phyloP scores from a whole-genome alignment of 2,113 vertebrate species.

The Psammodynastes pulverulentus region DNA sequence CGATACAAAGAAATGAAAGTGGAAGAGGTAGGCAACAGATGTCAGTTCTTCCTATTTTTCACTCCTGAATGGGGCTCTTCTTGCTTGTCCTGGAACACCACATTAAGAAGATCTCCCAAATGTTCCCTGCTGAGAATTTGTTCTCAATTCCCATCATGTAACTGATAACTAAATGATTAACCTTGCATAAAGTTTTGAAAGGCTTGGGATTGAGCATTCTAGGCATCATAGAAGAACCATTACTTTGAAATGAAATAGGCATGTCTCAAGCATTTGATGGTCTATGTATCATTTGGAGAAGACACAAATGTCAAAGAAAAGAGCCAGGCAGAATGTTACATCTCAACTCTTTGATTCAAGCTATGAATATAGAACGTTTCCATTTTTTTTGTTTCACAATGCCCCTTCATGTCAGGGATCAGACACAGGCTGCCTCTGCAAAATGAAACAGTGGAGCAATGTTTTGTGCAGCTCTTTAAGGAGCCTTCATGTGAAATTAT shows the following conservation, averaged over 20 bases:
- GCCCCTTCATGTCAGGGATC: not conserved
- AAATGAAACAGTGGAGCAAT: not conserved
- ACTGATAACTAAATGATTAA: not conserved
- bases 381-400: not conserved
- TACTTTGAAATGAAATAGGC: not conserved
- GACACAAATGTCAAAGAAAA: not conserved
- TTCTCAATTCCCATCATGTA: not conserved
- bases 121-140: not conserved
- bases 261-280: not conserved
- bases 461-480: not conserved
- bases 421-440: not conserved
- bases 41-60: not conserved
- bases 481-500: not conserved
- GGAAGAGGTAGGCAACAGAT: not conserved
- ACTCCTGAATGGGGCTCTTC: not conserved
- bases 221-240: not conserved
- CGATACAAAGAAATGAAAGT: not conserved
- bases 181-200: not conserved
- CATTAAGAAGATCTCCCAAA: not conserved
- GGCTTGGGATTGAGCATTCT: not conserved
- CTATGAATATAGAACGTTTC: not conserved
- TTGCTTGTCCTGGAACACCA: not conserved
- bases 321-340: not conserved
- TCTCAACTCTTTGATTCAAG: not conserved
- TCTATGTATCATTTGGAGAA: not conserved